These are phyloP conservation scores for Venustoraphidia nigricollis DNA, from an alignment of 2,888 invertebrate genomes.

Conservation along the genomic window DNA sequence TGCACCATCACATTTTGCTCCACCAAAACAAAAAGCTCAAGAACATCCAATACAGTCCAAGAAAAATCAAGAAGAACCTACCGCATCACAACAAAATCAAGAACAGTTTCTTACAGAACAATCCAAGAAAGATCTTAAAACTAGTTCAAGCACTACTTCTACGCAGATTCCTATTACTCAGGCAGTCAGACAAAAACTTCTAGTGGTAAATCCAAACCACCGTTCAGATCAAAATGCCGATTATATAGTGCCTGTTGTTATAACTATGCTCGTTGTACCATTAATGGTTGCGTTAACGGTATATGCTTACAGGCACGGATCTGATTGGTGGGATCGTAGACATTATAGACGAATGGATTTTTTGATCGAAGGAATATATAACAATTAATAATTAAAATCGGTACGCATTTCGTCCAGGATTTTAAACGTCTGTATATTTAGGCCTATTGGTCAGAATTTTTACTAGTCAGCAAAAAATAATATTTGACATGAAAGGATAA, in stretches of 20 bases:
- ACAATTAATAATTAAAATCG: conserved; percentile 52
- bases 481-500: too few relatives aligned
- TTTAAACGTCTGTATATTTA: too few relatives aligned
- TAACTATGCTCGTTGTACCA: conserved; percentile 58
- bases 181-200: conserved; percentile 20
- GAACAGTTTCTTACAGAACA: conserved; percentile 11
- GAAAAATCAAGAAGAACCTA: conserved; percentile 14
- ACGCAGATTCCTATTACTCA: conserved; percentile 5
- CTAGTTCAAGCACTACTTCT: background rate
- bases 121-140: conserved; percentile 3
- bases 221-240: conserved; percentile 28
- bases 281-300: conserved; percentile 53
- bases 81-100: conserved; percentile 3
- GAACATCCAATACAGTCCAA: conserved; percentile 5
- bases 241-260: conserved; percentile 59
- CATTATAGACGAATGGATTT: conserved; percentile 82
- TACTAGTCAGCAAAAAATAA: too few relatives aligned
- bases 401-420: background rate
- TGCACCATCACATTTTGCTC: conserved; percentile 11
- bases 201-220: conserved; percentile 10
- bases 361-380: conserved; percentile 79
- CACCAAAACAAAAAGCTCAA: conserved; percentile 8
- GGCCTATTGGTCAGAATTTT: too few relatives aligned
- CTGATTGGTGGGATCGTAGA: conserved; percentile 72
- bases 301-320: conserved; percentile 49